These are phyloP conservation scores for Manis javanica DNA, from an alignment of 2,797 vertebrate genomes.

Conservation along the genomic window DNA sequence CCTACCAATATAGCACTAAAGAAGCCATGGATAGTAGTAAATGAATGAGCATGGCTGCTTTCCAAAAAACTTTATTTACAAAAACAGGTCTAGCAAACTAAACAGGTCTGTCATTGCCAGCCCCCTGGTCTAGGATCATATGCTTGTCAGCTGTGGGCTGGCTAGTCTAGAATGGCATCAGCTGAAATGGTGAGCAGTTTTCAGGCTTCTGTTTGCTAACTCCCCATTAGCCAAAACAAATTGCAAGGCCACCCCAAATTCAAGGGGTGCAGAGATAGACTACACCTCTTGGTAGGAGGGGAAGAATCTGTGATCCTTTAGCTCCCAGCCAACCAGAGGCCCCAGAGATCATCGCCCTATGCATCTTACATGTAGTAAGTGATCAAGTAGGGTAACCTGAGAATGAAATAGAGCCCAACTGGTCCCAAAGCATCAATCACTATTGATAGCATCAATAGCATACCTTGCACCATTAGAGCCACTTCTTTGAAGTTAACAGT, in stretches of 20 bases:
- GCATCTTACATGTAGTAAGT: not conserved
- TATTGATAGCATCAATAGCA: not conserved
- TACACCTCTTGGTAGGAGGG: not conserved
- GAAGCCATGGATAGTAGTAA: not conserved
- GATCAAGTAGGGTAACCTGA: not conserved
- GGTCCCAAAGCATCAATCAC: not conserved
- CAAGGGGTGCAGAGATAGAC: not conserved
- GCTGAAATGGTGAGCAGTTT: not conserved
- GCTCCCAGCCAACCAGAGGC: not conserved
- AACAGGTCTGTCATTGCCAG: not conserved
- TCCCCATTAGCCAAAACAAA: conserved; percentile 10
- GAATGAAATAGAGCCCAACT: not conserved
- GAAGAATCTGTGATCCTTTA: not conserved
- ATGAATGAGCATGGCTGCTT: not conserved
- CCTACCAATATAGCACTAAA: not conserved
- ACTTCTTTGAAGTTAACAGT: not conserved
- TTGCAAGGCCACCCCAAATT: not conserved
- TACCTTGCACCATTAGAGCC: not conserved
- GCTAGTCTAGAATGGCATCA: not conserved
- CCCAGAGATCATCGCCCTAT: not conserved
- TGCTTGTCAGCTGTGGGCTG: not conserved
- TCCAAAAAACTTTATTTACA: conserved; percentile 46
- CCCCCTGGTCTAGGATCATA: not conserved
- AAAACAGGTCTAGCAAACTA: not conserved
- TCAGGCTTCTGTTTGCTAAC: not conserved